phyloP scores from a whole-genome alignment of 2,888 invertebrate species.

The Athrips mouffetella region DNA sequence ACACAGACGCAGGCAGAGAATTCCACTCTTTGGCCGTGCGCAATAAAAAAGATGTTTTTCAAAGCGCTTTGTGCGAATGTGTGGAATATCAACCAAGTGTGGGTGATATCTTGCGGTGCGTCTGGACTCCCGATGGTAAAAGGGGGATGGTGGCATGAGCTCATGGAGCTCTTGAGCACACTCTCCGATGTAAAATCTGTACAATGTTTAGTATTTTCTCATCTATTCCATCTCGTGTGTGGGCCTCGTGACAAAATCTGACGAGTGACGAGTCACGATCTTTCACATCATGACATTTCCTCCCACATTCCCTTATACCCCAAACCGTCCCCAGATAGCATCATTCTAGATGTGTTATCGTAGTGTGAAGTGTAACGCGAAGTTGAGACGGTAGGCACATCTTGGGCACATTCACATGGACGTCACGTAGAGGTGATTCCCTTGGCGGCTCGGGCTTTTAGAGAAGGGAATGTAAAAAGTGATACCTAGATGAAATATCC shows the following conservation, averaged over 20 bases:
- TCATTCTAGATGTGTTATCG: constrained; percentile 6
- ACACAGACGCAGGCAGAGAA: too few species aligned
- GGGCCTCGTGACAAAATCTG: not conserved
- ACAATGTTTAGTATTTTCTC: too few species aligned
- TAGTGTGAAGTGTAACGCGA: constrained; percentile 9
- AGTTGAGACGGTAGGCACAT: not conserved
- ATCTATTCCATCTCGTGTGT: not conserved
- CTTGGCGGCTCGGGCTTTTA: not conserved
- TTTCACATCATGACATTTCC: too few species aligned
- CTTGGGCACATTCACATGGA: not conserved
- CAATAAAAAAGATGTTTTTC: too few species aligned
- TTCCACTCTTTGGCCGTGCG: too few species aligned
- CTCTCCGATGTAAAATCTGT: too few species aligned
- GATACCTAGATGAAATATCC: not conserved
- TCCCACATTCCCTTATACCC: constrained; percentile 6
- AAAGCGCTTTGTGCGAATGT: too few species aligned
- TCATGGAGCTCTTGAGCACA: too few species aligned
- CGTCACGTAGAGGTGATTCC: constrained; percentile 3
- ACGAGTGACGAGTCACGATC: not conserved
- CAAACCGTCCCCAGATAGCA: constrained; percentile 5
- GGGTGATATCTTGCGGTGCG: too few species aligned
- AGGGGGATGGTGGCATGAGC: too few species aligned
- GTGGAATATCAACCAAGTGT: too few species aligned
- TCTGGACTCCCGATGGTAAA: too few species aligned
- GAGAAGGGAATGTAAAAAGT: not conserved